Conservation (phyloP, 2,113 vertebrate species). For the Myrmecophaga tridactyla region DNA sequence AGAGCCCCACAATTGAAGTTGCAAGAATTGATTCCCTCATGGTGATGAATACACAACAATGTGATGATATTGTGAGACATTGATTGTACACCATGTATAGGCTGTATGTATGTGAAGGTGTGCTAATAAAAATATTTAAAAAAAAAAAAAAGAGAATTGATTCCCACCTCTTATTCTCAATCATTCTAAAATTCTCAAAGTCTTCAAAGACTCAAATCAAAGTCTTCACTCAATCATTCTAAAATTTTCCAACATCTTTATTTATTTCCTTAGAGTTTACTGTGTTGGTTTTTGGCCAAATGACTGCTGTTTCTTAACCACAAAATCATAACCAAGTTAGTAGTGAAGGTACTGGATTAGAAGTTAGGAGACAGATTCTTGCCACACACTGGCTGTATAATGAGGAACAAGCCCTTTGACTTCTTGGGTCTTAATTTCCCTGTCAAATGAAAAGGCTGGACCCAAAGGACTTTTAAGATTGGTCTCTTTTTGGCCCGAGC, state of each 20-base stretch:
- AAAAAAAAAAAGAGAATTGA: too few species aligned
- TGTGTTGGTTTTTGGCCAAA: background rate
- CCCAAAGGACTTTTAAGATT: background rate
- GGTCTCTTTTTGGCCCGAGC: background rate
- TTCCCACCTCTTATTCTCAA: background rate
- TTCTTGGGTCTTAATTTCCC: background rate
- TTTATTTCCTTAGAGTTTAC: background rate
- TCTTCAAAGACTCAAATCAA: too few species aligned
- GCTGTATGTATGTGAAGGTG: too few species aligned
- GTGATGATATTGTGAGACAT: too few species aligned
- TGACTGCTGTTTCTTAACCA: background rate
- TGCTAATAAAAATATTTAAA: too few species aligned
- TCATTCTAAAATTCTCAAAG: background rate
- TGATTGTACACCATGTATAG: too few species aligned
- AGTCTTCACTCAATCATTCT: background rate
- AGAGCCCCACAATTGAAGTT: background rate
- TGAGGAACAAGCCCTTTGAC: background rate
- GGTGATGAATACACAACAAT: too few species aligned
- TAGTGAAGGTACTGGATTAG: background rate
- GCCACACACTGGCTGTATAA: background rate
- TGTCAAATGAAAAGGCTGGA: background rate
- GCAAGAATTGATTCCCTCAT: background rate
- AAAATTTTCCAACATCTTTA: background rate
- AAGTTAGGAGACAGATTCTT: background rate
- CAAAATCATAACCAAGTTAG: slow-evolving; percentile 2